Base-by-base conservation (phyloP, 2,113 vertebrate genomes). In the Lepus americanus region DNA sequence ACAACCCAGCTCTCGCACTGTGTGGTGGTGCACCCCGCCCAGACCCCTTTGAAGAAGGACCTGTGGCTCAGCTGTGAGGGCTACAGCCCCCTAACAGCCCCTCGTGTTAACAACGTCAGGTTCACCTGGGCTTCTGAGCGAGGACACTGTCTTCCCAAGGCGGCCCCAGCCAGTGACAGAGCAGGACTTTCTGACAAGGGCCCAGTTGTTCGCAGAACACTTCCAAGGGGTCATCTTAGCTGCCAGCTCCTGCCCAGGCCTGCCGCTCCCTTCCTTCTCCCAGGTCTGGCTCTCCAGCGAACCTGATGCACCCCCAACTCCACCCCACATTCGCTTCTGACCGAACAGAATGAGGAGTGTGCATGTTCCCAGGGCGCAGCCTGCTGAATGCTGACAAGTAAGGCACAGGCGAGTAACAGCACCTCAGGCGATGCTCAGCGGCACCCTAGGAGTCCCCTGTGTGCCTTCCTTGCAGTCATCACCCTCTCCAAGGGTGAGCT, bases 11-110 rank as follows among this genome's bases (percentile, higher is more conserved):
- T 81, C 55, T 64, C 31, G 39, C 9, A 31, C 20, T 25, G 9
- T 31, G 23, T 61, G 33, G 16, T 55, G n/a, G 14, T 9, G 9
- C 14, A 20, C 13, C n/a, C 25, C 39, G 17, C 31, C 81, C 63
- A 69, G 53, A 89, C 25, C 29, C 33, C 39, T 53, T 86, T 87
- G n/a, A 33, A 83, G 72, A 74, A 90, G 84, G 77, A 74, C 53
- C 55, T 80, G 3, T 49, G 17, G 44, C 31, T 9, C 11, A 55
- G 29, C 9, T 70, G 20, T 5, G 20, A 78, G n/a, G 36, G 87
- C 17, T 51, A 1, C 9, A 63, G 4, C 39, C 25, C 4, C 59
- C 25, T 55, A 70, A 31, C 5, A 17, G 31, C n/a, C 20, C 73
- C 9, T 87, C 5, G 33, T 53, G 44, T 78, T 74, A 51, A 61